Percentiles rank a stretch among this genome's conserved stretches.
Conservation (phyloP, 1,140 invertebrate species). For the Conopomorpha cramerella region DNA sequence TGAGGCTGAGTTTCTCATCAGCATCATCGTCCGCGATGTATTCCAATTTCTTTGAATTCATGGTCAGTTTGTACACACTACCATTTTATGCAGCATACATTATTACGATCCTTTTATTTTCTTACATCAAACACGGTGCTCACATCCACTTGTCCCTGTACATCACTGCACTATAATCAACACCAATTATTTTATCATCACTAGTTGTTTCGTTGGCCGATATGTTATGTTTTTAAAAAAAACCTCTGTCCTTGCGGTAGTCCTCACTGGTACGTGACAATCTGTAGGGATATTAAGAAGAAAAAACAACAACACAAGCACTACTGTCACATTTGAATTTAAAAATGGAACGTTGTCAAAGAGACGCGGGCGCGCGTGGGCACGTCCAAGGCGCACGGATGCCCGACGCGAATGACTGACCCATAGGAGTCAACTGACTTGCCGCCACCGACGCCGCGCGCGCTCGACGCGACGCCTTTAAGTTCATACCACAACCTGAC, state of each 20-base stretch:
- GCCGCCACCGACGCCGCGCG: constrained; percentile 6
- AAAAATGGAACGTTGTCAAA: constrained; percentile 23
- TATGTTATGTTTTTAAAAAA: not conserved
- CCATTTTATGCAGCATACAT: constrained; percentile 11
- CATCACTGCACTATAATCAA: constrained; percentile 12
- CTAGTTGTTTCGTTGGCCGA: not conserved
- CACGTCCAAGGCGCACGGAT: too few relatives aligned
- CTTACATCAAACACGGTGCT: constrained; percentile 18
- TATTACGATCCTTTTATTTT: constrained; percentile 23
- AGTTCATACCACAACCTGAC: constrained; percentile 19
- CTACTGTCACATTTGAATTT: constrained; percentile 13
- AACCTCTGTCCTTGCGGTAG: not conserved
- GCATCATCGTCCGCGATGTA: constrained; percentile 43
- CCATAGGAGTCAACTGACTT: too few relatives aligned
- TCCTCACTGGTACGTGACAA: not conserved
- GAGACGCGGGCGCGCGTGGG: constrained; percentile 16
- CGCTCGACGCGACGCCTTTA: constrained; percentile 15
- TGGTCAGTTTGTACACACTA: constrained; percentile 19
- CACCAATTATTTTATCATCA: constrained; percentile 1
- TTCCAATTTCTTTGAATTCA: constrained; percentile 57
- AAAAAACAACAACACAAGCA: constrained; percentile 13
- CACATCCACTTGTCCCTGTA: constrained; percentile 32
- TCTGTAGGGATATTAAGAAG: too few relatives aligned
- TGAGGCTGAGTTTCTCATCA: constrained; percentile 49
- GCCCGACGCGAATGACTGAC: constrained; percentile 38